Base-by-base conservation (phyloP, 2,113 vertebrate genomes). In the Ceyx margarethae region DNA sequence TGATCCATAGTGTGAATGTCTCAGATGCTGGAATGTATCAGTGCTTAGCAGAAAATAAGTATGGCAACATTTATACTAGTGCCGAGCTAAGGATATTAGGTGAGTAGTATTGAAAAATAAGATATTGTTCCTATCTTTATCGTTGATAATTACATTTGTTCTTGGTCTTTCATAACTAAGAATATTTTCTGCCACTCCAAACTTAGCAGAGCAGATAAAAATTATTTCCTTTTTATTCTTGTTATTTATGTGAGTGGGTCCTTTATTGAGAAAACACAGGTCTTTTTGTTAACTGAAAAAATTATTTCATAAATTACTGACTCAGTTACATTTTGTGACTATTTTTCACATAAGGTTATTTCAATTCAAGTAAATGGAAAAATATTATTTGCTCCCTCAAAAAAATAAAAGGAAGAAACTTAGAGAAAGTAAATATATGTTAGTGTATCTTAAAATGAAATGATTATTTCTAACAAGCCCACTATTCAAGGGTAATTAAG, bases 11-110 rank as follows among this genome's bases (percentile, higher is more conserved):
- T 78, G 98, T 99, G 75, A 98, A 98, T 93, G 96, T 98, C n/a
- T 97, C 97, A 8, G 99, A 99, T 94, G 98, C 99, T 11, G 99
- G 99, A 86, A 99, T 99, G 99, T 99, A 99, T 97, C 99, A 99
- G 91, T 99, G 99, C 77, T 97, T 99, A 43, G 99, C 98, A 29
- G 99, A 99, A 97, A 99, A 99, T 91, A 99, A 99, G 79, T 98
- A 99, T 3, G 98, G 98, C 51, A 95, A 97, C 35, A 96, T 99
- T 95, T 99, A 98, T 93, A 98, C 98, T 9, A 98, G 97, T 65
- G 98, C 99, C 0, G 98, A 99, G 81, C 97, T 99, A 85, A 98
- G 97, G 94, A 98, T 99, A 96, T 96, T 99, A 97, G 99, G 99
- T 99, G 96, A 90, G 97, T 77, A 79, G 31, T 61, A 72, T 20